Evolutionary conservation across 2,797 vertebrate species (phyloP).

Genomic region (Dermochelys coriacea): DNA sequence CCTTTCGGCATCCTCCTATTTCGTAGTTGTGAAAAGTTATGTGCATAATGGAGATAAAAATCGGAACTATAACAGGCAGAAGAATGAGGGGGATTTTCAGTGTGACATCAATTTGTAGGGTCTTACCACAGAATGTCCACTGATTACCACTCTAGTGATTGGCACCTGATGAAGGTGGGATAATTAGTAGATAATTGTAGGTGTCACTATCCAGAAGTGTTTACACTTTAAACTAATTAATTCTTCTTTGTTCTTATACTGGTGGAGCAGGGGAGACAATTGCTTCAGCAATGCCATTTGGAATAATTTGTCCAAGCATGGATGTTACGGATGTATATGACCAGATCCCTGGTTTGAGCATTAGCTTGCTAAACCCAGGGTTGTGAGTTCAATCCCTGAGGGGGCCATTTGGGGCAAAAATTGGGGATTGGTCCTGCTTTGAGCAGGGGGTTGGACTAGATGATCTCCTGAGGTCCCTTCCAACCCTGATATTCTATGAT

Average conservation of each 20-base stretch:
- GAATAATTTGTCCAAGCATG: neutral
- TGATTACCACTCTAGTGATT: constrained; percentile 10
- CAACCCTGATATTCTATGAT: no score
- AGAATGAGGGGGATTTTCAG: neutral
- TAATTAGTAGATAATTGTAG: constrained; percentile 3
- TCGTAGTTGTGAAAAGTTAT: neutral
- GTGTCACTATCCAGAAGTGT: neutral
- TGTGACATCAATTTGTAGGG: neutral
- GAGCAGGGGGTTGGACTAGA: no score
- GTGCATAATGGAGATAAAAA: neutral
- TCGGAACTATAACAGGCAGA: constrained; percentile 12
- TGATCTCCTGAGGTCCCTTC: no score
- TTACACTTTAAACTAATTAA: neutral
- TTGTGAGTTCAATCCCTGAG: no score
- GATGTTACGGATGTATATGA: neutral
- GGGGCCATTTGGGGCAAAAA: no score
- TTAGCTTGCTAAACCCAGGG: no score
- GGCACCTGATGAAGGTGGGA: constrained; percentile 6
- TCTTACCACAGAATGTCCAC: neutral
- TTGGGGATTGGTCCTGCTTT: no score
- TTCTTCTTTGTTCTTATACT: neutral
- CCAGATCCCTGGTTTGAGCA: no score
- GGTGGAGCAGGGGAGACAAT: neutral
- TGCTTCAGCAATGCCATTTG: neutral
- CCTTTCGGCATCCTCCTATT: neutral